phyloP scores from a whole-genome alignment of 2,888 invertebrate species.

The Athripsodes cinereus region DNA sequence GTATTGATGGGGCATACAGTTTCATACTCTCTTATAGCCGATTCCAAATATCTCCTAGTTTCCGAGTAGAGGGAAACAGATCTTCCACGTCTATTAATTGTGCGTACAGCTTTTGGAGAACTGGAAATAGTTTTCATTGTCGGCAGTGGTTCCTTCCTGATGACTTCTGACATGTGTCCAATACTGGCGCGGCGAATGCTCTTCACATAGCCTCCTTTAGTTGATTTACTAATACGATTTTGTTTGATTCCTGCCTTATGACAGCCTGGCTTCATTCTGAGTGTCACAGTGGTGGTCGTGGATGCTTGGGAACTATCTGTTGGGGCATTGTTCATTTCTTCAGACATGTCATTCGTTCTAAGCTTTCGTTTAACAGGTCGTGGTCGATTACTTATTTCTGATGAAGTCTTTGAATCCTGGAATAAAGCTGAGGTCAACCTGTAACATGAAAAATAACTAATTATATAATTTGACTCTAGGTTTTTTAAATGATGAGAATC shows the following conservation, averaged over 20 bases:
- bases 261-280: neutral
- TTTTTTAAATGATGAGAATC: too few species aligned
- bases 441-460: neutral
- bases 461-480: too few species aligned
- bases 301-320: neutral
- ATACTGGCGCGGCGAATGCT: neutral
- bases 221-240: neutral
- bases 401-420: neutral
- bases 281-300: neutral
- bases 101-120: neutral
- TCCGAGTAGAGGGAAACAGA: neutral
- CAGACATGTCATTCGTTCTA: conserved; percentile 3
- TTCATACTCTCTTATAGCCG: neutral
- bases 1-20: neutral
- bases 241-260: neutral
- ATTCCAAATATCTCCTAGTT: neutral
- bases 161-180: neutral
- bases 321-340: neutral
- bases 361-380: conserved; percentile 16
- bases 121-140: neutral
- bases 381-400: conserved; percentile 1
- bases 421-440: neutral
- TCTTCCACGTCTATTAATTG: neutral
- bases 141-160: neutral
- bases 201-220: neutral